phyloP scores from a whole-genome alignment of 2,888 invertebrate species.

The Tortricodes alternella region DNA sequence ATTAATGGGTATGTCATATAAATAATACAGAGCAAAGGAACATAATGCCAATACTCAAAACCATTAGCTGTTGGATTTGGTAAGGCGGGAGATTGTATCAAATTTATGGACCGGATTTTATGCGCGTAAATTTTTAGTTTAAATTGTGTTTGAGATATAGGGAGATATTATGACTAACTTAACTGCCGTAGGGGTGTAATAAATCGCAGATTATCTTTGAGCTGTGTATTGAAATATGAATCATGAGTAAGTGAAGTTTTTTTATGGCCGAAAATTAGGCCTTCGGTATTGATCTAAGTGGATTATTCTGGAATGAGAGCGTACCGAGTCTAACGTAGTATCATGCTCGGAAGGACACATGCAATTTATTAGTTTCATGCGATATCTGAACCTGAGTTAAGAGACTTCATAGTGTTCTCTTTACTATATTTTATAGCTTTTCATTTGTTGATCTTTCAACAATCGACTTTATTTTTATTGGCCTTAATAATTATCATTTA shows the following conservation, averaged over 20 bases:
- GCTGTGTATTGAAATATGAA: neutral
- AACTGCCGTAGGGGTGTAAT: constrained; percentile 11
- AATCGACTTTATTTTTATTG: too few species aligned
- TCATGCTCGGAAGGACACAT: too few species aligned
- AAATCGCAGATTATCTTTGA: constrained; percentile 14
- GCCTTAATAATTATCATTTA: too few species aligned
- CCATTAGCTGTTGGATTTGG: constrained; percentile 51
- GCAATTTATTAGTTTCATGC: too few species aligned
- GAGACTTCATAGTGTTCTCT: too few species aligned
- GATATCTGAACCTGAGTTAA: too few species aligned
- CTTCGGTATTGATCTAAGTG: neutral
- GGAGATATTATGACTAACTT: neutral
- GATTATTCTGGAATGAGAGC: too few species aligned
- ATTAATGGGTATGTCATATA: constrained; percentile 63
- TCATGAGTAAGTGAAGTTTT: neutral
- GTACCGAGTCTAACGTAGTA: too few species aligned
- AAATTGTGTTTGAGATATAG: constrained; percentile 18
- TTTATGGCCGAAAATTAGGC: neutral
- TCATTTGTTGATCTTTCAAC: too few species aligned
- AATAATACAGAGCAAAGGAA: constrained; percentile 54
- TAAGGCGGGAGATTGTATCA: constrained; percentile 21
- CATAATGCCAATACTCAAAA: constrained; percentile 64
- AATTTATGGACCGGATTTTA: constrained; percentile 28
- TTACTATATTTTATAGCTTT: too few species aligned
- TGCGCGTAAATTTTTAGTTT: constrained; percentile 18